Base-by-base conservation (phyloP, 2,888 invertebrate genomes). In the Caenorhabditis sp. region DNA sequence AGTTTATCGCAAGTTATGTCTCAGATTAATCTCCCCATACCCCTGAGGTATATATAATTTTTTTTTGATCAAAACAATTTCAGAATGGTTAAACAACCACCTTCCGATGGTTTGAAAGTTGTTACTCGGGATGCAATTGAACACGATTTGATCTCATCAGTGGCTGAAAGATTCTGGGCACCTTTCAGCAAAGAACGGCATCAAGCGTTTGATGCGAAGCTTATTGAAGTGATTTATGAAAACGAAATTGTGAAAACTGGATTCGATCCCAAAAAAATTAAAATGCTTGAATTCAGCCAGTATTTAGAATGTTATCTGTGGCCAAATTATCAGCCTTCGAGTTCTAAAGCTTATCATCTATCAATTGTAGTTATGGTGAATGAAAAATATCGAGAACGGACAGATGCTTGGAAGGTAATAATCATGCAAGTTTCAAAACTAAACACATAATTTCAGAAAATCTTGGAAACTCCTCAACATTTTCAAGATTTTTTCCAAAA, bases 331-430 rank as follows among this genome's bases (percentile, higher is more conserved):
- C 90, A 91, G 64, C 91, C 92, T 0, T 89, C 77, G 81, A 87
- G 84, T 62, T 72, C 77, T 31, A 64, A 69, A 23, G 75, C 80
- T 1, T 96, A 97, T 88, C 55, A 66, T 27, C 26, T 79, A 54
- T 96, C 97, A 0, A 95, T 99, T 78, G 93, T 95, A n/a, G 93
- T 94, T 0, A 95, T 99, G 94, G 92, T 97, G 57, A 99, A 99
- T 90, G 97, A 99, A 88, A 99, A 99, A 89, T 95, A 96, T 87
- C 91, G 97, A 1, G 99, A 99, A 89, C 91, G 97, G 62, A 95
- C 97, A 10, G 94, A 94, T 73, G 95, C 96, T 3, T 99, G 97
- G 97, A 92, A 93, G 90, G 93, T 93, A 82, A 72, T 69, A 19
- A 17, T 55, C n/a, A 58, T 62, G 23, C 27, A 24, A 43, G 14